These are phyloP conservation scores for Gari tellinella DNA, from an alignment of 2,888 invertebrate species.

Conservation along the genomic window DNA sequence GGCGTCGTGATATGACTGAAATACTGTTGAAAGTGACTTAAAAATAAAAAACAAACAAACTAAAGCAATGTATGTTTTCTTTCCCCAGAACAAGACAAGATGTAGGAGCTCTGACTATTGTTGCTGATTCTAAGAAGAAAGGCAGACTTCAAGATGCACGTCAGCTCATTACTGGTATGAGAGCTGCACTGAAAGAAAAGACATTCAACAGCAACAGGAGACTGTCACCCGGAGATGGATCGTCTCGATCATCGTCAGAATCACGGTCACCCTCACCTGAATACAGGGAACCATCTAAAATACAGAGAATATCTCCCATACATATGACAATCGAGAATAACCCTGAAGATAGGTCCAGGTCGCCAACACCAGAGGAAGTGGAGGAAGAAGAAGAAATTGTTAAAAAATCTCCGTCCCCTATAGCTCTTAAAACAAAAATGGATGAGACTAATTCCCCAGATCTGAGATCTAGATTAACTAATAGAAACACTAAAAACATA, in stretches of 20 bases:
- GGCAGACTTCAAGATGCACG: slow-evolving; percentile 52
- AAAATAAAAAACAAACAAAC: too few relatives aligned
- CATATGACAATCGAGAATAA: slow-evolving; percentile 58
- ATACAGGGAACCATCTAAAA: slow-evolving; percentile 9
- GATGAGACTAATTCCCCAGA: slow-evolving; percentile 27
- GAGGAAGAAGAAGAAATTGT: slow-evolving; percentile 3
- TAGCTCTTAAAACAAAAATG: slow-evolving; percentile 43
- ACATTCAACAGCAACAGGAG: slow-evolving; percentile 33
- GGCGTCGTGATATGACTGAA: too few relatives aligned
- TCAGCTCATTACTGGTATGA: slow-evolving; percentile 48
- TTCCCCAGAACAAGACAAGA: slow-evolving; percentile 32
- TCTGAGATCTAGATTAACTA: slow-evolving; percentile 40
- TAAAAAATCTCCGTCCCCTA: slow-evolving; percentile 20
- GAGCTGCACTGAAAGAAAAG: slow-evolving; percentile 46
- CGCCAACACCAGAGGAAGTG: slow-evolving; percentile 7
- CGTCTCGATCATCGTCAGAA: slow-evolving; percentile 6
- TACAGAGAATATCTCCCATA: slow-evolving; percentile 38
- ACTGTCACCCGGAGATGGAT: slow-evolving; percentile 1
- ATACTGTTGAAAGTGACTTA: too few relatives aligned
- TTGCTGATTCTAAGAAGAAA: slow-evolving; percentile 54
- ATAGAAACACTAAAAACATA: not conserved
- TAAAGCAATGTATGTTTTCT: too few relatives aligned
- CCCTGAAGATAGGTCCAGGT: slow-evolving; percentile 9
- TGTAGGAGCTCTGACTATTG: slow-evolving; percentile 49
- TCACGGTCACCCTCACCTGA: slow-evolving; percentile 39